phyloP scores from a whole-genome alignment of 2,113 vertebrate species.

The Forbesichthys papilliferus region DNA sequence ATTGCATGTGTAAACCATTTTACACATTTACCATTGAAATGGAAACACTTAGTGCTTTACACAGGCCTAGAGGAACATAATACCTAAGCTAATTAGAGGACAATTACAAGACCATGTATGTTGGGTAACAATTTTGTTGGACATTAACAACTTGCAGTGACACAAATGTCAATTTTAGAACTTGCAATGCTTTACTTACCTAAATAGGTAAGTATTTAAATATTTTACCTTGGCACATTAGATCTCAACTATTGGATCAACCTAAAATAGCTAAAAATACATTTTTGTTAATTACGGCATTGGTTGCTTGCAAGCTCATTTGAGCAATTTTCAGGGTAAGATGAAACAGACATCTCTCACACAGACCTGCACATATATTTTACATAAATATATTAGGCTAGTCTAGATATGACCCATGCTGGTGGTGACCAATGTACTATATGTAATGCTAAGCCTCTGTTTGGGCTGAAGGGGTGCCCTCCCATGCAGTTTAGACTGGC shows the following conservation, averaged over 20 bases:
- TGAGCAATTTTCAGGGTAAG: conserved; percentile 86
- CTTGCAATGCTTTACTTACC: conserved; percentile 86
- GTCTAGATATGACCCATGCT: conserved; percentile 71
- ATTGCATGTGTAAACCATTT: conserved; percentile 36
- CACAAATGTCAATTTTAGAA: conserved; percentile 68
- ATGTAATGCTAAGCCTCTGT: conserved; percentile 78
- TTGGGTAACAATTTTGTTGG: conserved; percentile 68
- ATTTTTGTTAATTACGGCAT: conserved; percentile 89
- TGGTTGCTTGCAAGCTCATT: conserved; percentile 88
- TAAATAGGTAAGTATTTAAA: conserved; percentile 93
- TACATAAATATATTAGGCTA: conserved; percentile 84
- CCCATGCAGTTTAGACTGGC: conserved; percentile 72
- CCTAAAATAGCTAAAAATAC: conserved; percentile 87
- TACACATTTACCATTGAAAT: conserved; percentile 19
- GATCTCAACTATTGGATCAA: conserved; percentile 78
- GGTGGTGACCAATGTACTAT: conserved; percentile 74
- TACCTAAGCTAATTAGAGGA: conserved; percentile 62
- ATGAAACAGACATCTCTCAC: conserved; percentile 81
- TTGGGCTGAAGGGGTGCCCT: conserved; percentile 73
- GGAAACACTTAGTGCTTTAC: conserved; percentile 21
- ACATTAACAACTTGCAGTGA: conserved; percentile 72
- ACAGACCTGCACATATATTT: conserved; percentile 83
- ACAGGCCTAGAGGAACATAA: conserved; percentile 32
- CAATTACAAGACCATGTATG: conserved; percentile 59
- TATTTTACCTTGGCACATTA: conserved; percentile 89